Conservation (phyloP, 2,888 invertebrate genomes). For the Netelia inedita region DNA sequence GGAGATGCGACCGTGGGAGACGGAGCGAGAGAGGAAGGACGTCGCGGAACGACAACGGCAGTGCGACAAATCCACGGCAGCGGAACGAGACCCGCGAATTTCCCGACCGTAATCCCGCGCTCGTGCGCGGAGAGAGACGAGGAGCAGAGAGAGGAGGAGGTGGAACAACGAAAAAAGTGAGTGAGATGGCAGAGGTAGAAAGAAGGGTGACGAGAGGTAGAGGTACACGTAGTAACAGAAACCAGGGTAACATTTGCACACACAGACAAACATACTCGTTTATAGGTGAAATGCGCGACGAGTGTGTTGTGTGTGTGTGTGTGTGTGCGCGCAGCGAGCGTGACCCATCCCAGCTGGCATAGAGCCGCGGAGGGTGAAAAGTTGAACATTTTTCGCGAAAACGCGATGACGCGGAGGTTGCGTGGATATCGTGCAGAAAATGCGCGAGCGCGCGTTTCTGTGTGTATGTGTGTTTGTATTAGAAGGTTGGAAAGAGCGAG, state of each 20-base stretch:
- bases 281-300: not conserved
- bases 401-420: constrained; percentile 43
- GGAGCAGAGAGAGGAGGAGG: not conserved
- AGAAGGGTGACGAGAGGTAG: constrained; percentile 35
- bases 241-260: constrained; percentile 27
- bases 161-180: constrained; percentile 17
- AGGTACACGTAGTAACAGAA: constrained; percentile 49
- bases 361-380: constrained; percentile 28
- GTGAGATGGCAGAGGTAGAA: constrained; percentile 16
- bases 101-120: constrained; percentile 65
- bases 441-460: not conserved
- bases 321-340: constrained; percentile 9
- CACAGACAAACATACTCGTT: constrained; percentile 5
- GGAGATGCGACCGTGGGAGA: constrained; percentile 12
- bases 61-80: constrained; percentile 66
- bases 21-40: constrained; percentile 6
- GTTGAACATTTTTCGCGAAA: constrained; percentile 56
- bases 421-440: constrained; percentile 1
- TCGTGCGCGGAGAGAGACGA: constrained; percentile 10
- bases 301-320: not conserved
- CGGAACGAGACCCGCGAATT: constrained; percentile 66
- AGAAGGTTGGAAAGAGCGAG: not conserved
- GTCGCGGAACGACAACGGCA: constrained; percentile 62
- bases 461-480: constrained; percentile 13
- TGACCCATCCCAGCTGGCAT: constrained; percentile 28